These are phyloP conservation scores for Diglossa cyanea DNA, from an alignment of 2,797 vertebrate genomes.

Conservation along the genomic window DNA sequence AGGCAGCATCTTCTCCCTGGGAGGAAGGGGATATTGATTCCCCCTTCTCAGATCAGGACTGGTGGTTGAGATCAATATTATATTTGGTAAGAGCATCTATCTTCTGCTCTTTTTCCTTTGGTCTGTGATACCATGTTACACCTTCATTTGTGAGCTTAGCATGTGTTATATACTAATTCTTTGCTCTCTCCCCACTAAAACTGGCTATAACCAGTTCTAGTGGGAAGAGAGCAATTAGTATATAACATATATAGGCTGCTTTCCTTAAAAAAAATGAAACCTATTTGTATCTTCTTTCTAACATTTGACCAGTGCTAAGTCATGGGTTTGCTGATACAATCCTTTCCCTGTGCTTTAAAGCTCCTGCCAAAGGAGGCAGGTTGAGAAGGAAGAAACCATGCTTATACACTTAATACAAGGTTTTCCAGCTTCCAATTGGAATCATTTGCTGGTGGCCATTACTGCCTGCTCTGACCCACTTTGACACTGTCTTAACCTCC, in stretches of 20 bases:
- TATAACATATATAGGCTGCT: neutral
- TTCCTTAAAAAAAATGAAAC: neutral
- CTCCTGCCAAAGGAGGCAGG: neutral
- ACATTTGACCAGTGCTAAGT: neutral
- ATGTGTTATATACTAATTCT: neutral
- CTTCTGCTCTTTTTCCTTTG: neutral
- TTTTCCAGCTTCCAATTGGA: neutral
- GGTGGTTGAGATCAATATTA: neutral
- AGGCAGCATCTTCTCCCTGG: neutral
- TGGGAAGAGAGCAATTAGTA: neutral
- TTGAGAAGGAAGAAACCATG: neutral
- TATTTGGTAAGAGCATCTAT: neutral
- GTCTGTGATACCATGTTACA: neutral
- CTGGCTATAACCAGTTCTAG: neutral
- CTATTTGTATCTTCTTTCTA: neutral
- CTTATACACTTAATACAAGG: neutral
- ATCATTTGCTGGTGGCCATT: neutral
- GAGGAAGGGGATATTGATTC: neutral
- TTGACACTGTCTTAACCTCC: neutral
- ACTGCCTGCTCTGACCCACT: neutral
- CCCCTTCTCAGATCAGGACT: neutral
- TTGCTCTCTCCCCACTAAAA: neutral
- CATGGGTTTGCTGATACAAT: accelerated
- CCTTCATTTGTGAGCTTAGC: neutral
- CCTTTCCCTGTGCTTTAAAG: neutral